A percentile compares a stretch with the other conserved stretches of the same genome.
These are phyloP conservation scores for Phrynosoma platyrhinos DNA, from an alignment of 2,113 vertebrate genomes.

Conservation along the genomic window DNA sequence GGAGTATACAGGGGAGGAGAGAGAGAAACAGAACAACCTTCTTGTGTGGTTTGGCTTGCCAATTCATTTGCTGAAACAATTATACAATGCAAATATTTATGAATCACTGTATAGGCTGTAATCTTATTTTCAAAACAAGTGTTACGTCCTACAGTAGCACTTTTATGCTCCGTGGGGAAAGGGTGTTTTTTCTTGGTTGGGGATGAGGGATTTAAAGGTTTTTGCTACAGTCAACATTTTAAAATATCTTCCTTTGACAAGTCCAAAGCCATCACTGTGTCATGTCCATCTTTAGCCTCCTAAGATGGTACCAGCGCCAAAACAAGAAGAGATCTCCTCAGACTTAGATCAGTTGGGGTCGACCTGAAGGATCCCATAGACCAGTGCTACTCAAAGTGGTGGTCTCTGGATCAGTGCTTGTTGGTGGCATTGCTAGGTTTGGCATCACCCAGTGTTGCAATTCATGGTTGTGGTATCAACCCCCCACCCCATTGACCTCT, in stretches of 20 bases:
- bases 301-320: not conserved
- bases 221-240: not conserved
- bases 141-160: slow-evolving; percentile 38
- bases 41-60: slow-evolving; percentile 47
- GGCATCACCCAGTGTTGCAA: too few species aligned
- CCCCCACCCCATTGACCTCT: too few species aligned
- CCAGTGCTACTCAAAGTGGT: too few species aligned
- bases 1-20: not conserved
- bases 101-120: slow-evolving; percentile 63
- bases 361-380: not conserved
- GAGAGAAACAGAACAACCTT: not conserved
- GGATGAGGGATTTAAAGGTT: not conserved
- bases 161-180: slow-evolving; percentile 3
- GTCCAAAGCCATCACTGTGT: not conserved
- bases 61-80: slow-evolving; percentile 71
- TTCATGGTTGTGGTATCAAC: too few species aligned
- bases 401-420: too few species aligned
- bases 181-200: not conserved
- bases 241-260: not conserved
- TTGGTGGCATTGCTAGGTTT: too few species aligned
- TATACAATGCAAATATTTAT: slow-evolving; percentile 77
- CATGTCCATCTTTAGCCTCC: not conserved
- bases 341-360: not conserved
- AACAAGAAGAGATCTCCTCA: not conserved
- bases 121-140: slow-evolving; percentile 73